phyloP scores from a whole-genome alignment of 2,113 vertebrate genomes.

The Leptobrachium leishanense region DNA sequence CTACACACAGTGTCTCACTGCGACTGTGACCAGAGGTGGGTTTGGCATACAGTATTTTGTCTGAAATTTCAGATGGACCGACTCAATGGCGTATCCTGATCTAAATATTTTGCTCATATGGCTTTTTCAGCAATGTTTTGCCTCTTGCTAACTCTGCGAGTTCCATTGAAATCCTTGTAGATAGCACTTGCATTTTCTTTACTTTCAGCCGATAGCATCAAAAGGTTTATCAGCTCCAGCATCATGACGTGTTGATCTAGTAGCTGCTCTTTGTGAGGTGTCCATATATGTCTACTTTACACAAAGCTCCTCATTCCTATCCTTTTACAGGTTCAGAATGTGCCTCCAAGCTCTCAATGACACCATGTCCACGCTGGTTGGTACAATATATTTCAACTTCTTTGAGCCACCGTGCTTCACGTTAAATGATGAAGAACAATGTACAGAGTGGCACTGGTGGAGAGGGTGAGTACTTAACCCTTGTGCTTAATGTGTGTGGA shows the following conservation, averaged over 20 bases:
- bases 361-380: slow-evolving; percentile 74
- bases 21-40: slow-evolving; percentile 80
- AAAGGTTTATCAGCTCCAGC: too few species aligned
- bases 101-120: too few species aligned
- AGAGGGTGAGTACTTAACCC: slow-evolving; percentile 59
- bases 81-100: too few species aligned
- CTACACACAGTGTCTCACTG: slow-evolving; percentile 89
- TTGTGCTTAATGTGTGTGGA: too few species aligned
- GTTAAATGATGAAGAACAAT: slow-evolving; percentile 71
- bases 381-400: slow-evolving; percentile 80
- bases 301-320: not conserved
- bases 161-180: too few species aligned
- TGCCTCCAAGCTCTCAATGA: slow-evolving; percentile 73
- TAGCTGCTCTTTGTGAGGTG: too few species aligned
- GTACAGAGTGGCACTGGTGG: slow-evolving; percentile 70
- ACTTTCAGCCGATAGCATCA: too few species aligned
- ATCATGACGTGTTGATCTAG: too few species aligned
- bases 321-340: slow-evolving; percentile 69
- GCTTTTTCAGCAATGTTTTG: not conserved
- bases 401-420: slow-evolving; percentile 82
- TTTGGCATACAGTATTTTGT: not conserved
- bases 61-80: too few species aligned
- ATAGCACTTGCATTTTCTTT: too few species aligned
- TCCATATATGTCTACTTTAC: too few species aligned
- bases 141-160: too few species aligned